Conservation (phyloP, 2,888 invertebrate genomes). For the Oeneis ivallda region DNA sequence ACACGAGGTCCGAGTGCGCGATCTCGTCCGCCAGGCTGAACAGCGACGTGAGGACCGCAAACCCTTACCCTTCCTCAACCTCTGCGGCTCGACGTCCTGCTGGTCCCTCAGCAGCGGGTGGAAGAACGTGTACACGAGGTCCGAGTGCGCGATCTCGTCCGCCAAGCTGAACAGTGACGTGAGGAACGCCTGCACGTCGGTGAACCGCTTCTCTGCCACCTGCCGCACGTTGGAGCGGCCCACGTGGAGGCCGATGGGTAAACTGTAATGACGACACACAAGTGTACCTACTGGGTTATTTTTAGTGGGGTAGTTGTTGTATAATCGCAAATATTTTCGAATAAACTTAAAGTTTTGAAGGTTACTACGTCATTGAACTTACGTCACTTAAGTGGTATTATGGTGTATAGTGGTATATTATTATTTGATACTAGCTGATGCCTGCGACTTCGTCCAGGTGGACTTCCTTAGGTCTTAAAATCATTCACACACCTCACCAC, state of each 20-base stretch:
- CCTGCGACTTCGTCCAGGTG: no score
- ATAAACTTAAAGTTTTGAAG: no score
- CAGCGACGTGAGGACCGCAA: slow-evolving; percentile 90
- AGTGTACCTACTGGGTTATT: no score
- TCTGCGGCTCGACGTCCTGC: slow-evolving; percentile 91
- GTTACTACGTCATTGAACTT: no score
- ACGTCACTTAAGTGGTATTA: no score
- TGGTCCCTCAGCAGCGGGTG: slow-evolving; percentile 97
- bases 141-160: slow-evolving; percentile 96
- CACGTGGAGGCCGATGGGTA: slow-evolving; percentile 86
- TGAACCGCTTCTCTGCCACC: slow-evolving; percentile 95
- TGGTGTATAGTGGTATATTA: no score
- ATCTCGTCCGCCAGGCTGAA: slow-evolving; percentile 96
- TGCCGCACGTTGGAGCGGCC: slow-evolving; percentile 97
- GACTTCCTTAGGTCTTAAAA: no score
- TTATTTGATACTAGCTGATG: no score
- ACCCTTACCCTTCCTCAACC: slow-evolving; percentile 87
- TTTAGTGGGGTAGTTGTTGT: no score
- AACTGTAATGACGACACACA: slow-evolving; percentile 44
- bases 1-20: slow-evolving; percentile 96
- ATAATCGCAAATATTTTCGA: no score
- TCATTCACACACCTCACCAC: no score
- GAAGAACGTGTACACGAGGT: slow-evolving; percentile 99
- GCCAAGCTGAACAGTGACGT: slow-evolving; percentile 92
- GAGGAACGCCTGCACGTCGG: slow-evolving; percentile 94